A percentile compares a stretch with the other conserved stretches of the same genome.
Evolutionary conservation across 53 echinoderm and acorn worm species (phyloP).

Genomic region (Antedon mediterranea): DNA sequence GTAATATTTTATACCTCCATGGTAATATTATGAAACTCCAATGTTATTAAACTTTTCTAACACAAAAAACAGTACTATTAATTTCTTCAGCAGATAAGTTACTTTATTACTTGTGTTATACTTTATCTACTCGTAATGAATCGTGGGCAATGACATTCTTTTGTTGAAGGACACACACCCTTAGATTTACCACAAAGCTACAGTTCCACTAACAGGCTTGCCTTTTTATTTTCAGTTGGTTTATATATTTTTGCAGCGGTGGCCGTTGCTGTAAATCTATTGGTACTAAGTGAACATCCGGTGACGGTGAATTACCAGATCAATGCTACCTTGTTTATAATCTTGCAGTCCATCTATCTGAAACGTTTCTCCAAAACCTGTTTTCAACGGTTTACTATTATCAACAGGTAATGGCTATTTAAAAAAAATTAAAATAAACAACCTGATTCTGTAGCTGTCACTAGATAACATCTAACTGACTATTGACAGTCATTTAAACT

Average conservation of each 20-base stretch:
- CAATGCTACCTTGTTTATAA: neutral
- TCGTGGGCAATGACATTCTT: no score
- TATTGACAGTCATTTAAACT: no score
- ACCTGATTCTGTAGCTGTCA: neutral
- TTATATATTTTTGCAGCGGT: neutral
- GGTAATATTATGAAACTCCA: no score
- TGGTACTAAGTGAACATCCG: neutral
- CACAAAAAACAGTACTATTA: no score
- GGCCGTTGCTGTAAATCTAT: neutral
- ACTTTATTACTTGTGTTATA: no score
- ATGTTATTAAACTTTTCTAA: no score
- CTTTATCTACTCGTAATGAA: no score
- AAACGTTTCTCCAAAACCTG: neutral
- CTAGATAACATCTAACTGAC: no score
- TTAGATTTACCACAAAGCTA: neutral
- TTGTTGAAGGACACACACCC: neutral
- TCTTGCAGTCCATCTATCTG: neutral
- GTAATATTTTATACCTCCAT: no score
- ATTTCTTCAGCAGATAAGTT: no score
- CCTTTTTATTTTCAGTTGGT: neutral
- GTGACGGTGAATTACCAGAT: neutral
- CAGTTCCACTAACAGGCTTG: neutral
- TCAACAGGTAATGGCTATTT: neutral
- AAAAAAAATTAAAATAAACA: neutral
- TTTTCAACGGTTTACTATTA: neutral